phyloP scores from a whole-genome alignment of 2,888 invertebrate genomes.

The Drymonia ruficornis region DNA sequence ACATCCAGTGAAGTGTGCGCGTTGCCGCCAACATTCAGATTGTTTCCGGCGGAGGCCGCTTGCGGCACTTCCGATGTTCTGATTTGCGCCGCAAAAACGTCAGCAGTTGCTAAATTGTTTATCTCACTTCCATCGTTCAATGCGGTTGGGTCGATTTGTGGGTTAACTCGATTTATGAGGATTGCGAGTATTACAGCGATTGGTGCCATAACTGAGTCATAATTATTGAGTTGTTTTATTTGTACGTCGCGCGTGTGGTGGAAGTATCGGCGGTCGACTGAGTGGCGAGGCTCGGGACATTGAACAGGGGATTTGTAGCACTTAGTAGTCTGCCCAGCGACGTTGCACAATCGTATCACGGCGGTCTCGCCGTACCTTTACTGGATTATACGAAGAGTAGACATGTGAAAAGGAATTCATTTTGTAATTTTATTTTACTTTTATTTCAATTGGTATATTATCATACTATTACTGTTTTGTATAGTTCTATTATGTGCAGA shows the following conservation, averaged over 20 bases:
- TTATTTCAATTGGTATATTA: no score
- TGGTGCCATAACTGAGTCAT: slow-evolving; percentile 53
- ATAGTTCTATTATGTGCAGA: no score
- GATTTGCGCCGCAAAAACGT: slow-evolving; percentile 65
- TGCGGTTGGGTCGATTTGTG: slow-evolving; percentile 48
- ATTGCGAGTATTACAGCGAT: slow-evolving; percentile 56
- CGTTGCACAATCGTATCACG: slow-evolving; percentile 74
- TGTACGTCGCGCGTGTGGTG: slow-evolving; percentile 38
- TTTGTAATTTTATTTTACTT: neutral
- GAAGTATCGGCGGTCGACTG: slow-evolving; percentile 54
- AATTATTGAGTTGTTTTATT: slow-evolving; percentile 27
- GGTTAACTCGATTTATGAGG: slow-evolving; percentile 55
- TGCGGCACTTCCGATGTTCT: slow-evolving; percentile 67
- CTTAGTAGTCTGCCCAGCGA: slow-evolving; percentile 79
- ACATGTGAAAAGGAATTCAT: slow-evolving; percentile 9
- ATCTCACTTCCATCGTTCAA: slow-evolving; percentile 43
- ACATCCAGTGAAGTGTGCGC: slow-evolving; percentile 43
- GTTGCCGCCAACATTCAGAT: slow-evolving; percentile 64
- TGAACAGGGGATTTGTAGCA: slow-evolving; percentile 80
- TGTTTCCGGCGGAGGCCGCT: slow-evolving; percentile 71
- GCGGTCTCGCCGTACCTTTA: slow-evolving; percentile 61
- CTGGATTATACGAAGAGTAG: slow-evolving; percentile 67
- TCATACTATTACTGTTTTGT: no score
- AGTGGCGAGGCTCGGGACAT: slow-evolving; percentile 48
- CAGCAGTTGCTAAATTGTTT: slow-evolving; percentile 55